Evolutionary conservation across 1,140 invertebrate genomes (phyloP).

Genomic region (Rhagoletis zephyria): DNA sequence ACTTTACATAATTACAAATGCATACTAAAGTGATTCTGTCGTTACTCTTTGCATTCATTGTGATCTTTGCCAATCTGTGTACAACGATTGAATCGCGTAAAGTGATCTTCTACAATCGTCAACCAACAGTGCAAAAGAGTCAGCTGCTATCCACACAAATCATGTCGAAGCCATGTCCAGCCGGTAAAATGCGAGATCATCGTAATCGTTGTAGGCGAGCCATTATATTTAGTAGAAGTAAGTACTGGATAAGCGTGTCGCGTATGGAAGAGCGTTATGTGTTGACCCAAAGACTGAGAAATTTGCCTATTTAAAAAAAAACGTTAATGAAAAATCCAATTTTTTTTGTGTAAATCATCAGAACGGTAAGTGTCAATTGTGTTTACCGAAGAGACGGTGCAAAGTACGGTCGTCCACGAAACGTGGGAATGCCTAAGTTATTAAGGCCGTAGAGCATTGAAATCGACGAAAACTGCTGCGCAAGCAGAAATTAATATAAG

Average conservation of each 20-base stretch:
- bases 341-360: too few relatives aligned
- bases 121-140: conserved; percentile 59
- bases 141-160: conserved; percentile 65
- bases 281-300: too few relatives aligned
- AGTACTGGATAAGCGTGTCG: conserved; percentile 42
- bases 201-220: conserved; percentile 68
- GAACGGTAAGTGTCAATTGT: too few relatives aligned
- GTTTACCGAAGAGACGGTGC: too few relatives aligned
- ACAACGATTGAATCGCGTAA: conserved; percentile 57
- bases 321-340: too few relatives aligned
- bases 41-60: background rate
- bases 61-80: conserved; percentile 58
- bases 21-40: conserved; percentile 35
- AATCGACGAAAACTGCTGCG: too few relatives aligned
- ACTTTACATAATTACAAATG: conserved; percentile 25
- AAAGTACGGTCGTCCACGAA: too few relatives aligned
- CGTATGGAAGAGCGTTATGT: too few relatives aligned
- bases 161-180: conserved; percentile 62
- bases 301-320: too few relatives aligned
- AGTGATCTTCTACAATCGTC: conserved; percentile 65
- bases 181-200: conserved; percentile 68
- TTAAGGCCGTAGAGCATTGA: too few relatives aligned
- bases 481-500: too few relatives aligned
- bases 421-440: too few relatives aligned
- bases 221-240: conserved; percentile 64